A percentile compares a stretch with the other conserved stretches of the same genome.
Conservation (phyloP, 1,140 invertebrate genomes). For the Mesaphorura yosii region DNA sequence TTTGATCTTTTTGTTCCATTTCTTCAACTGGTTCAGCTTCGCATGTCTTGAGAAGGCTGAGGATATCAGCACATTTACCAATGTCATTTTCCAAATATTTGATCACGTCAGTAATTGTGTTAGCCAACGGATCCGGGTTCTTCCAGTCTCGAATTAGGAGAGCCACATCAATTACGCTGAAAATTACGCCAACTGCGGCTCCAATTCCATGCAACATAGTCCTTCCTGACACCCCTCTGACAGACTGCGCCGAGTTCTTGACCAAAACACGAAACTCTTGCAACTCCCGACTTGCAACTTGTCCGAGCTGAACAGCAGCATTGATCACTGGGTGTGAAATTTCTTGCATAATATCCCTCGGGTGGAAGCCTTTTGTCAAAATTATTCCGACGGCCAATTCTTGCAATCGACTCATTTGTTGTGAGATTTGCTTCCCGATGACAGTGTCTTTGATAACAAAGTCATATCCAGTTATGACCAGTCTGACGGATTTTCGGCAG, state of each 20-base stretch:
- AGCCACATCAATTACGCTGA: conserved; percentile 1
- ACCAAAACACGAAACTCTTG: neutral
- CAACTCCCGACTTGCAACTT: neutral
- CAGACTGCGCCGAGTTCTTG: neutral
- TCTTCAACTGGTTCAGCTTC: neutral
- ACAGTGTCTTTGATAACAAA: neutral
- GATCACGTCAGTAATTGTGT: neutral
- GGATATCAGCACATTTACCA: neutral
- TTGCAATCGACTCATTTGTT: neutral
- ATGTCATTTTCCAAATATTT: neutral
- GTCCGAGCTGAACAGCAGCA: neutral
- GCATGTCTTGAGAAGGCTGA: neutral
- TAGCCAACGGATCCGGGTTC: neutral
- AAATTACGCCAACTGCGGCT: neutral
- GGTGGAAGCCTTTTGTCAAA: neutral
- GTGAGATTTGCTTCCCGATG: neutral
- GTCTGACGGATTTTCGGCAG: neutral
- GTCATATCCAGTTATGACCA: neutral
- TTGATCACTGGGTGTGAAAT: neutral
- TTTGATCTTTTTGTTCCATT: neutral
- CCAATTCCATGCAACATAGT: neutral
- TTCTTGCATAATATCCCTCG: neutral
- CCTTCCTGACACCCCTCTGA: neutral
- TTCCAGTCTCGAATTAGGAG: conserved; percentile 3
- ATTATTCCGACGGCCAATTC: neutral